Percentiles rank a stretch among this genome's conserved stretches.
phyloP scores from a whole-genome alignment of 2,888 invertebrate species.

The Drosophila falleni region DNA sequence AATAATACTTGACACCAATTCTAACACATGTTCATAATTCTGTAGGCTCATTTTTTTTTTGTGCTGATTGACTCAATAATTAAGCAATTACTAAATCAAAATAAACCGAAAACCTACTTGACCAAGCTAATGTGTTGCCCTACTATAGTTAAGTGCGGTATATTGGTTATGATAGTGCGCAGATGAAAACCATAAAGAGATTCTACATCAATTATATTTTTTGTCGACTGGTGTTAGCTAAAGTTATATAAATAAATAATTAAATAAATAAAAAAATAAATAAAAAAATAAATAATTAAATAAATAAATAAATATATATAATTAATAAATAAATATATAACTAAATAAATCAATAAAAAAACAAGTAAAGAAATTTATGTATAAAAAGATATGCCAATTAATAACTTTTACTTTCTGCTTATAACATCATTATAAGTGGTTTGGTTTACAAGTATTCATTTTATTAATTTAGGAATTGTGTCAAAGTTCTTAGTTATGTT shows the following conservation, averaged over 20 bases:
- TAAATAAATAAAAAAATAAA: no score
- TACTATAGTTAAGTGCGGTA: neutral
- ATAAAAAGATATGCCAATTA: no score
- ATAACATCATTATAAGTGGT: neutral
- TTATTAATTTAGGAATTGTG: neutral
- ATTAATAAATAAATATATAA: neutral
- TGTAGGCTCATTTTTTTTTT: neutral
- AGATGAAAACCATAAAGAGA: no score
- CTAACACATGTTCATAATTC: conserved; percentile 3
- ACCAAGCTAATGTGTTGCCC: neutral
- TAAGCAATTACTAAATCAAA: conserved; percentile 45
- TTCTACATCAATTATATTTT: no score
- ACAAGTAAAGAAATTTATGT: no score
- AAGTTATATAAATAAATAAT: no score
- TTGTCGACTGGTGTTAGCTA: no score
- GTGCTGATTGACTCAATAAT: conserved; percentile 25
- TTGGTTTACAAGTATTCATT: neutral
- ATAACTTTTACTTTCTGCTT: neutral
- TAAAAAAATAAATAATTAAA: no score
- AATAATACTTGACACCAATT: conserved; percentile 3
- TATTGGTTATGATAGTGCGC: neutral
- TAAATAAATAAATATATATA: neutral
- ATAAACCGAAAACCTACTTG: conserved; percentile 28
- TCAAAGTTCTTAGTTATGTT: neutral
- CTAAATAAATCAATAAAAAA: no score